A percentile compares a stretch with the other conserved stretches of the same genome.
Conservation (phyloP, 2,113 vertebrate genomes). For the Glareola pratincola region DNA sequence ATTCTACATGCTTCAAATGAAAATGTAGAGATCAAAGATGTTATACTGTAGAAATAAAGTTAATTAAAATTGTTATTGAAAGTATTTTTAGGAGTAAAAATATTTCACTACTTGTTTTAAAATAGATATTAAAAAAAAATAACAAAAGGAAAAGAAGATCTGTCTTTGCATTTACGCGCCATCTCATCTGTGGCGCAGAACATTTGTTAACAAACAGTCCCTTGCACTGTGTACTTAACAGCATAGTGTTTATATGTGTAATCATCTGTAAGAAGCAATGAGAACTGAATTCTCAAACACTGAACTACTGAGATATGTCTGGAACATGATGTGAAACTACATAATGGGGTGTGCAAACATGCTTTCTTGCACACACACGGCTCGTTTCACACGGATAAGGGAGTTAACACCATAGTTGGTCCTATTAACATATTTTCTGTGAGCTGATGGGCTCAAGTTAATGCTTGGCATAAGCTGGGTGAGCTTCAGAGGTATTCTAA, state of each 20-base stretch:
- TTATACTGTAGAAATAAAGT: neutral
- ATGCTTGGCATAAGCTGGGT: neutral
- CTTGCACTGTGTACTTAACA: neutral
- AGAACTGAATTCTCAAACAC: constrained; percentile 10
- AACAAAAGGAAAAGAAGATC: neutral
- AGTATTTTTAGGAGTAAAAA: neutral
- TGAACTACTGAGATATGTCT: neutral
- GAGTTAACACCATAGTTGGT: neutral
- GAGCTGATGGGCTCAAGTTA: neutral
- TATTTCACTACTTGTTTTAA: neutral
- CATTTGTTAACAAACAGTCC: constrained; percentile 21
- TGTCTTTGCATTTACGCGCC: neutral
- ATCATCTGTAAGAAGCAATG: constrained; percentile 25
- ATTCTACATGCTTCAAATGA: neutral
- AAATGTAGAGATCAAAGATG: neutral
- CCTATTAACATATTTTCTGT: neutral
- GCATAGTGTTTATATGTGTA: neutral
- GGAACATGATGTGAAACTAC: neutral
- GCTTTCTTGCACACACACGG: neutral
- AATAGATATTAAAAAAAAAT: neutral
- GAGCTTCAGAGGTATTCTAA: neutral
- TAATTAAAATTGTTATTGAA: neutral
- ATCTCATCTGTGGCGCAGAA: neutral
- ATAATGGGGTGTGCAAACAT: neutral
- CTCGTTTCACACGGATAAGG: neutral